A percentile compares a stretch with the other conserved stretches of the same genome.
Conservation (phyloP, 2,113 vertebrate species). For the Delphinapterus leucas region DNA sequence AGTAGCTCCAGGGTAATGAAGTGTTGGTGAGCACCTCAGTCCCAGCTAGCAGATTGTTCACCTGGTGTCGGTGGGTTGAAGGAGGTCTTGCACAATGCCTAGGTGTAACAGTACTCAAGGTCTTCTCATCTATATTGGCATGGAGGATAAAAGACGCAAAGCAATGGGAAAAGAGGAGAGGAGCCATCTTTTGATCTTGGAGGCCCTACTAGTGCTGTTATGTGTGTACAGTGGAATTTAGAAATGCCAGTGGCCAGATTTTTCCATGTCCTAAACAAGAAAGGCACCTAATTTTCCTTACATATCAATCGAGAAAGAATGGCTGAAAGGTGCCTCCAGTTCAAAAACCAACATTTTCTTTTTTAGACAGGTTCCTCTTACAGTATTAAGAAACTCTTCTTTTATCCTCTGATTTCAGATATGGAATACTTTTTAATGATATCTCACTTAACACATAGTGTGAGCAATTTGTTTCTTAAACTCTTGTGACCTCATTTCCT, state of each 20-base stretch:
- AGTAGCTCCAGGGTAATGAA: not conserved
- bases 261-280: accelerated
- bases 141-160: not conserved
- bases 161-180: not conserved
- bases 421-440: not conserved
- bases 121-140: not conserved
- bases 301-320: not conserved
- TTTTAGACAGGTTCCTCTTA: not conserved
- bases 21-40: not conserved
- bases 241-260: not conserved
- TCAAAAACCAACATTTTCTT: not conserved
- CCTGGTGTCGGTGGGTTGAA: not conserved
- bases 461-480: not conserved
- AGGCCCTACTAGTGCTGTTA: not conserved
- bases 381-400: not conserved
- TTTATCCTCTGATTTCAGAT: not conserved
- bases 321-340: not conserved
- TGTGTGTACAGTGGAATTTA: not conserved
- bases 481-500: not conserved
- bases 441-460: not conserved
- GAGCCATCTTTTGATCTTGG: not conserved
- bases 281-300: not conserved
- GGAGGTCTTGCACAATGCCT: not conserved
- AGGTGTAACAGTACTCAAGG: not conserved
- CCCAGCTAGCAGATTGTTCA: not conserved